Conservation (phyloP, 2,797 vertebrate genomes). For the Eulemur mongoz region DNA sequence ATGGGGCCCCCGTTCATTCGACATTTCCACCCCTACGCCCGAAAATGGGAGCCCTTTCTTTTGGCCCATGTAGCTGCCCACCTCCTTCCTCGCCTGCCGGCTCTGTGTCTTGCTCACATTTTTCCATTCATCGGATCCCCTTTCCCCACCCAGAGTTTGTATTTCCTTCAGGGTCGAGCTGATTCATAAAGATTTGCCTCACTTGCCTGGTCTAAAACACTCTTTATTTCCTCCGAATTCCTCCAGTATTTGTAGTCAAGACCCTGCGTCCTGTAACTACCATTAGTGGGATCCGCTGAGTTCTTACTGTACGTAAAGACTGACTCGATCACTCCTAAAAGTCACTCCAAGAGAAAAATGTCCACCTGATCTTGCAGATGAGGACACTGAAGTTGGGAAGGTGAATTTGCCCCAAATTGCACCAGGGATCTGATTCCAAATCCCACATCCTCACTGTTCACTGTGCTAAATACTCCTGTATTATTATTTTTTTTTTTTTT, state of each 20-base stretch:
- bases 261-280: background rate
- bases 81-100: background rate
- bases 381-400: background rate
- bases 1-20: background rate
- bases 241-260: background rate
- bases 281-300: background rate
- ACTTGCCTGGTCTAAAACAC: background rate
- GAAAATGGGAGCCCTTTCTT: background rate
- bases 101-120: background rate
- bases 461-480: background rate
- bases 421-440: background rate
- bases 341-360: background rate
- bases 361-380: background rate
- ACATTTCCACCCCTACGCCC: background rate
- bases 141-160: background rate
- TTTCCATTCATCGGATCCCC: background rate
- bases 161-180: background rate
- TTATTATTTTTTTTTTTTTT: background rate
- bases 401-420: background rate
- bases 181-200: background rate
- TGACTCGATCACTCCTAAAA: background rate
- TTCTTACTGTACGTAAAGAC: background rate
- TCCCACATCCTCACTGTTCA: background rate
- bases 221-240: background rate
- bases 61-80: fast-evolving